Conservation (phyloP, 2,113 vertebrate genomes). For the Mustela nigripes region DNA sequence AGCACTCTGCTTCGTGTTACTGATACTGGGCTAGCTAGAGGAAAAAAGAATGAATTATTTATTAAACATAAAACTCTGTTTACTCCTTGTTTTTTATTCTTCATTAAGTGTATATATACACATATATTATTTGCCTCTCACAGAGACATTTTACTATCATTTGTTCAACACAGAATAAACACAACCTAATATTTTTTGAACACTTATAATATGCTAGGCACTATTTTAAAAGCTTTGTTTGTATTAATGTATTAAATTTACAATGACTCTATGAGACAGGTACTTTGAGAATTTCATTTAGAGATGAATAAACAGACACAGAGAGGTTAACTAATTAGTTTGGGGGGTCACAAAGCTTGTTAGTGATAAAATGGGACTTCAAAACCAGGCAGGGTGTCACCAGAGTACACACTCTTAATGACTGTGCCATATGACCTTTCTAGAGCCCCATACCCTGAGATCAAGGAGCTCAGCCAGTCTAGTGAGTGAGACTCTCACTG, state of each 20-base stretch:
- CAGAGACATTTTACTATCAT: background rate
- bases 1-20: background rate
- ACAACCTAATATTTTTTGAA: background rate
- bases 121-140: background rate
- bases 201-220: background rate
- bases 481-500: background rate
- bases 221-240: background rate
- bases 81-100: background rate
- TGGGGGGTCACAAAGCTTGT: background rate
- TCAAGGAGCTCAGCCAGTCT: background rate
- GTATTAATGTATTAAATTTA: background rate
- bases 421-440: background rate
- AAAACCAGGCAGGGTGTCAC: background rate
- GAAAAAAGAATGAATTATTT: background rate
- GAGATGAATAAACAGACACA: background rate
- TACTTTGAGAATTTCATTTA: background rate
- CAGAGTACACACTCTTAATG: background rate
- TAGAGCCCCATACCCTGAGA: too few species aligned
- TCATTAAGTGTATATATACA: too few species aligned
- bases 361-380: background rate
- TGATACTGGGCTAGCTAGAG: background rate
- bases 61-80: background rate
- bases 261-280: background rate
- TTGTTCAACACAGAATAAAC: conserved; percentile 18
- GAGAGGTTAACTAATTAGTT: conserved; percentile 20